Evolutionary conservation across 2,797 vertebrate species (phyloP).

Genomic region (Anabacerthia variegaticeps): DNA sequence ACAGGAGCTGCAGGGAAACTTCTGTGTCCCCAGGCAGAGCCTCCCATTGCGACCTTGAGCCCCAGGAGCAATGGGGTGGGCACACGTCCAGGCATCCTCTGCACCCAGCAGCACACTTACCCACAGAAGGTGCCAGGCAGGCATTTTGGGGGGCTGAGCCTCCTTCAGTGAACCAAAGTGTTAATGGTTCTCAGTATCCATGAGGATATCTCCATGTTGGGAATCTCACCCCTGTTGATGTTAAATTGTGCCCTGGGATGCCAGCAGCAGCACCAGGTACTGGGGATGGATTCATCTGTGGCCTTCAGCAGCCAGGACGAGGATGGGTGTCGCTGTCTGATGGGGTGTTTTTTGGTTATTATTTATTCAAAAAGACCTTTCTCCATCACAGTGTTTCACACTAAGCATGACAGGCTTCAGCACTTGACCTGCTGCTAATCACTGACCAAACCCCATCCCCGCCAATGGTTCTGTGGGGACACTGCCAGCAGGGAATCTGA

Average conservation of each 20-base stretch:
- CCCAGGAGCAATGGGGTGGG: accelerated
- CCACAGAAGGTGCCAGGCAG: not conserved
- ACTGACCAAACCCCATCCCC: not conserved
- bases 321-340: not conserved
- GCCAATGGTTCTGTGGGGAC: accelerated
- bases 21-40: not conserved
- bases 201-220: accelerated
- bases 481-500: not conserved
- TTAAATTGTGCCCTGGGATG: not conserved
- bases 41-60: not conserved
- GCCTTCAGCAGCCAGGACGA: accelerated
- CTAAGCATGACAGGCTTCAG: not conserved
- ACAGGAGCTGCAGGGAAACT: not conserved
- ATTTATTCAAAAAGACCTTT: not conserved
- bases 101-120: not conserved
- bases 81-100: not conserved
- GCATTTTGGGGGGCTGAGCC: not conserved
- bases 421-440: not conserved
- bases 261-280: not conserved
- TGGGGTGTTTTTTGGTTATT: not conserved
- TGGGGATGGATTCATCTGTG: not conserved
- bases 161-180: not conserved
- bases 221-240: not conserved
- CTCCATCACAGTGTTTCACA: not conserved
- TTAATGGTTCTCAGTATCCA: not conserved